These are phyloP conservation scores for Cynocephalus volans DNA, from an alignment of 2,113 vertebrate genomes.

Conservation along the genomic window DNA sequence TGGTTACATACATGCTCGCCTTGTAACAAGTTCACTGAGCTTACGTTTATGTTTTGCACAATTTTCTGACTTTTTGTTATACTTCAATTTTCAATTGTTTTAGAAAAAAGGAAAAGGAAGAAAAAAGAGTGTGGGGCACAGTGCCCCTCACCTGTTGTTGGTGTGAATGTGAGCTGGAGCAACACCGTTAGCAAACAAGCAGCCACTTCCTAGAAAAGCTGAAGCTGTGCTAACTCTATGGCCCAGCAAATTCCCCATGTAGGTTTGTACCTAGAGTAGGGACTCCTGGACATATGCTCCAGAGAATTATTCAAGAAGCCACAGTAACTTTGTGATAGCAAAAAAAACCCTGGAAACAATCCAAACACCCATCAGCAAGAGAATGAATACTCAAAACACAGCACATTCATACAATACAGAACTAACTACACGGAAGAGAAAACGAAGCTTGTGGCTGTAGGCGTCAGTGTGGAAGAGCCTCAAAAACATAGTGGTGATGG, in stretches of 20 bases:
- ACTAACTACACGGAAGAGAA: not conserved
- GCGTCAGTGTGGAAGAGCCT: not conserved
- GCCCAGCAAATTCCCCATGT: not conserved
- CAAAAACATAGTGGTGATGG: not conserved
- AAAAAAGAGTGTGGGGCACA: not conserved
- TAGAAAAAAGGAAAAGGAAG: not conserved
- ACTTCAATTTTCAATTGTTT: not conserved
- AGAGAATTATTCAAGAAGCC: constrained; percentile 13
- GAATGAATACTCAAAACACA: not conserved
- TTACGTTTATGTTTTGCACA: not conserved
- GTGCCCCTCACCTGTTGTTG: not conserved
- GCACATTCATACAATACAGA: not conserved
- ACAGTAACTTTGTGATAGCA: not conserved
- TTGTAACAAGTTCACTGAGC: not conserved
- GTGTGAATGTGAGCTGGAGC: not conserved
- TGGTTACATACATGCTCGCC: not conserved
- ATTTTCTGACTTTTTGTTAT: not conserved
- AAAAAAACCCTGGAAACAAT: not conserved
- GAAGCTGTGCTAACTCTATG: not conserved
- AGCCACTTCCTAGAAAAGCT: not conserved
- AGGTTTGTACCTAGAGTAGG: not conserved
- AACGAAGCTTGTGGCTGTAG: not conserved
- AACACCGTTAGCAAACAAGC: not conserved
- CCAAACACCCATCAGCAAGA: not conserved
- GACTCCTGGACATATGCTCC: not conserved